A percentile compares a stretch with the other conserved stretches of the same genome.
Conservation (phyloP, 1,140 invertebrate species). For the Caerostris darwini region DNA sequence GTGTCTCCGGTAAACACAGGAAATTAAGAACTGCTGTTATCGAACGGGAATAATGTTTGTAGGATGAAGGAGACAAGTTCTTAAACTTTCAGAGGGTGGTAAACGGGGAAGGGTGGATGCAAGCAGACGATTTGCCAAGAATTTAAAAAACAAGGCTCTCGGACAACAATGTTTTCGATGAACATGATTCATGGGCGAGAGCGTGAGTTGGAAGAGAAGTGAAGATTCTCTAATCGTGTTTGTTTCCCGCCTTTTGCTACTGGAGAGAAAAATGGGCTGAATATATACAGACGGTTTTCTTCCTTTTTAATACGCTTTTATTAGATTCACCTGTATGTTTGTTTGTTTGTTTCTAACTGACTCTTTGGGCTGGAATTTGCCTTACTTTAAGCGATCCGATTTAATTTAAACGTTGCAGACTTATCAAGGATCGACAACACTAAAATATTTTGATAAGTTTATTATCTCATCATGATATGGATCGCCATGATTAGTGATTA, state of each 20-base stretch:
- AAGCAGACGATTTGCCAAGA: constrained; percentile 33
- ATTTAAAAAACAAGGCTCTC: constrained; percentile 49
- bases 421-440: too few relatives aligned
- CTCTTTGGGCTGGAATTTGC: neutral
- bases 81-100: constrained; percentile 3
- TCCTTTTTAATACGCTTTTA: neutral
- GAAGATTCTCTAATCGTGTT: constrained; percentile 60
- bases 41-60: constrained; percentile 57
- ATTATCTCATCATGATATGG: too few relatives aligned
- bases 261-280: neutral
- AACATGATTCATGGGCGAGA: constrained; percentile 59
- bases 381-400: too few relatives aligned
- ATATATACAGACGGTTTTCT: constrained; percentile 44
- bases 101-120: too few relatives aligned
- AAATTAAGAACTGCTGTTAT: constrained; percentile 71
- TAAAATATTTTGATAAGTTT: too few relatives aligned
- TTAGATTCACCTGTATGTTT: neutral
- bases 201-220: neutral
- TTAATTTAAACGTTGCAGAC: too few relatives aligned
- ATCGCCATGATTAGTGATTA: too few relatives aligned
- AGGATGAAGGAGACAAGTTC: neutral
- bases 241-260: constrained; percentile 58
- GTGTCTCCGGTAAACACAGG: constrained; percentile 36
- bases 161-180: constrained; percentile 58
- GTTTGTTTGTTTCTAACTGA: neutral